phyloP scores from a whole-genome alignment of 2,797 vertebrate species.

The Sciurus vulgaris region DNA sequence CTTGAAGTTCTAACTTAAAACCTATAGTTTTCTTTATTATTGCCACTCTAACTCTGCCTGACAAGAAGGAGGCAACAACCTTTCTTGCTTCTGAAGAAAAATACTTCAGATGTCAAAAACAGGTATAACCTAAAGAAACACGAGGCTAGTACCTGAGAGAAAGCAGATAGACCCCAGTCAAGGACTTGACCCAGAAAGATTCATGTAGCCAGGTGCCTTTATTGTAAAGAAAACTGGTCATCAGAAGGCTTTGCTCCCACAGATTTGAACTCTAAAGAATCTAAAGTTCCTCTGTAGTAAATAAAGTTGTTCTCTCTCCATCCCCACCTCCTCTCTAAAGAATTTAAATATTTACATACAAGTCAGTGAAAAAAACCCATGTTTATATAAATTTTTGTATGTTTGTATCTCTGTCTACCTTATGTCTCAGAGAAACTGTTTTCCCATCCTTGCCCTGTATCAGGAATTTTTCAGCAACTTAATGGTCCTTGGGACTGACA shows the following conservation, averaged over 20 bases:
- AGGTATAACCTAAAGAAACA: not conserved
- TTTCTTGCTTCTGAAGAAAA: slow-evolving; percentile 52
- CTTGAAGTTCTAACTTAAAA: slow-evolving; percentile 53
- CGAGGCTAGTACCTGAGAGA: not conserved
- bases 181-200: not conserved
- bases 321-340: not conserved
- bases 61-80: slow-evolving; percentile 10
- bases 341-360: slow-evolving; percentile 32
- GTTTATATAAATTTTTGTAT: not conserved
- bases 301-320: not conserved
- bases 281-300: not conserved
- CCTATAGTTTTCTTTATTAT: not conserved
- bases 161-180: not conserved
- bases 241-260: not conserved
- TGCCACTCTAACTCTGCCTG: not conserved
- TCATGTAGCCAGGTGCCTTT: not conserved
- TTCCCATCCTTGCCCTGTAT: not conserved
- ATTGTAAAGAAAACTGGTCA: not conserved
- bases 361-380: not conserved
- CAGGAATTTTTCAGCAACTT: slow-evolving; percentile 35
- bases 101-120: not conserved
- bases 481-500: not conserved
- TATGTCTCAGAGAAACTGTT: not conserved
- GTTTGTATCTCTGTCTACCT: not conserved
- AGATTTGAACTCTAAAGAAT: not conserved